Conservation (phyloP, 2,888 invertebrate species). For the Drosophila pseudotalamancana region DNA sequence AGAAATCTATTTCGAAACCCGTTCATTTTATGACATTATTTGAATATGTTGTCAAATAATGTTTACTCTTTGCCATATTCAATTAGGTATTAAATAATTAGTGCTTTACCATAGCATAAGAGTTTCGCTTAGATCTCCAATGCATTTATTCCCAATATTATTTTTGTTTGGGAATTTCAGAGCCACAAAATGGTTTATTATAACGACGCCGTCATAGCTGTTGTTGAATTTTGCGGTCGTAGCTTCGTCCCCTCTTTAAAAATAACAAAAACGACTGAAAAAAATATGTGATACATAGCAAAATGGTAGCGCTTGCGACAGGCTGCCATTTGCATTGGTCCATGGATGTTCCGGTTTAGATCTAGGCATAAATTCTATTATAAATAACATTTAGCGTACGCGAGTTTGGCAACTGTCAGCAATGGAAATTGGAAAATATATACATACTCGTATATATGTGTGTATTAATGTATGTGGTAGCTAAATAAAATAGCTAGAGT, state of each 20-base stretch:
- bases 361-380: conserved; percentile 76
- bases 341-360: conserved; percentile 25
- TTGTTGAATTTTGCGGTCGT: conserved; percentile 64
- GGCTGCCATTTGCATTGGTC: conserved; percentile 71
- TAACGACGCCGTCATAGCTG: conserved; percentile 52
- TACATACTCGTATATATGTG: neutral
- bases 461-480: conserved; percentile 5
- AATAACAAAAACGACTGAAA: neutral
- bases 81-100: conserved; percentile 64
- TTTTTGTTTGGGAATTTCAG: conserved; percentile 33
- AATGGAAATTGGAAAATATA: conserved; percentile 65
- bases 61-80: conserved; percentile 58
- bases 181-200: conserved; percentile 75
- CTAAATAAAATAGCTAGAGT: neutral
- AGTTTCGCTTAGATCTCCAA: conserved; percentile 13
- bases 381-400: conserved; percentile 71
- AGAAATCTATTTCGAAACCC: neutral
- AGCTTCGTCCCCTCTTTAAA: neutral
- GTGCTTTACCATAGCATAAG: conserved; percentile 35
- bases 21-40: conserved; percentile 68
- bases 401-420: conserved; percentile 75
- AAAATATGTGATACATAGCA: conserved; percentile 28
- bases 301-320: conserved; percentile 60
- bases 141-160: conserved; percentile 39
- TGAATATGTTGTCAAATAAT: conserved; percentile 72